phyloP scores from a whole-genome alignment of 2,797 vertebrate species.

The Lithobates sylvaticus region DNA sequence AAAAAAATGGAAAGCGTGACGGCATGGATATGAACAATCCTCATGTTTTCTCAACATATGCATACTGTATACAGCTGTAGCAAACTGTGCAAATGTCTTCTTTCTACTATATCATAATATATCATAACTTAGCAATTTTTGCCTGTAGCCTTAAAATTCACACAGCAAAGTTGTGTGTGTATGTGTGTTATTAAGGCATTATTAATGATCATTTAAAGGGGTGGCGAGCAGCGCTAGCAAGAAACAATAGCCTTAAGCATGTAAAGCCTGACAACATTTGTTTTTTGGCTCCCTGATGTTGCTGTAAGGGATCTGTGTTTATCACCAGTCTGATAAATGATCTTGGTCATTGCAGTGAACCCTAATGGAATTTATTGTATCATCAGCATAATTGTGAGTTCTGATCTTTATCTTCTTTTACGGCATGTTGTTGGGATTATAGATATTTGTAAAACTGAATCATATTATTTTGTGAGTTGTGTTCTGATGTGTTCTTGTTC shows the following conservation, averaged over 20 bases:
- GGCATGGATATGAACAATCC: too few species aligned
- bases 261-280: not conserved
- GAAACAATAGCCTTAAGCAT: slow-evolving; percentile 20
- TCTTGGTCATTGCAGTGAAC: not conserved
- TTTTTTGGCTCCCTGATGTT: not conserved
- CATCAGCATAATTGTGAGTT: not conserved
- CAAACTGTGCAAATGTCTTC: not conserved
- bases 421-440: not conserved
- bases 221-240: not conserved
- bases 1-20: too few species aligned
- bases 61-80: not conserved
- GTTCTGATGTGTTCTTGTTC: not conserved
- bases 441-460: not conserved
- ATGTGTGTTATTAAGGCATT: not conserved
- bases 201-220: slow-evolving; percentile 27
- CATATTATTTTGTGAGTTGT: not conserved
- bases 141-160: slow-evolving; percentile 7
- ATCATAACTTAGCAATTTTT: not conserved
- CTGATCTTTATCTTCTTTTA: not conserved
- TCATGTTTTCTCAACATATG: too few species aligned
- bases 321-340: slow-evolving; percentile 29
- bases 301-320: slow-evolving; percentile 2
- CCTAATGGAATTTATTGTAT: slow-evolving; percentile 16
- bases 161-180: not conserved
- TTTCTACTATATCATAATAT: not conserved